These are phyloP conservation scores for Molossus molossus DNA, from an alignment of 2,797 vertebrate species.

Conservation along the genomic window DNA sequence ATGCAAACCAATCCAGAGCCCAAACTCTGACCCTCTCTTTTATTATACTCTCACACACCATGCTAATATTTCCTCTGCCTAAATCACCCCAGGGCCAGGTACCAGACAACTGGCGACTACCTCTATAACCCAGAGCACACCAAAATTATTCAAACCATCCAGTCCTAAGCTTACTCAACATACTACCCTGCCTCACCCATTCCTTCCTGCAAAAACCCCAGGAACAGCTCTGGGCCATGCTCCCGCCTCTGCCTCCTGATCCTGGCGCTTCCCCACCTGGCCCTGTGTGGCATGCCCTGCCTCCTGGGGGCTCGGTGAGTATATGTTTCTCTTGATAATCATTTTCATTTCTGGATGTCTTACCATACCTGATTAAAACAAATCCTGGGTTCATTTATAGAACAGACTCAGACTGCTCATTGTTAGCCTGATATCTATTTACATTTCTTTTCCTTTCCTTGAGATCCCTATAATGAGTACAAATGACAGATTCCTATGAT, in stretches of 20 bases:
- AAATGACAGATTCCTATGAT: neutral
- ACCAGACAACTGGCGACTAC: neutral
- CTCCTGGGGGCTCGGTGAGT: neutral
- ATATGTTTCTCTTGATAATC: neutral
- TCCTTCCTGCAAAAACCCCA: neutral
- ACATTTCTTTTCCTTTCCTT: conserved; percentile 42
- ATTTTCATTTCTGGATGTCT: neutral
- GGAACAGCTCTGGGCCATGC: too few relatives aligned
- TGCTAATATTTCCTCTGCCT: neutral
- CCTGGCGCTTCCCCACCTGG: neutral
- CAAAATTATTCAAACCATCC: neutral
- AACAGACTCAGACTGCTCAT: conserved; percentile 41
- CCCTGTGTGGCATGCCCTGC: neutral
- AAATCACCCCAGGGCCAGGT: neutral
- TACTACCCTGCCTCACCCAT: neutral
- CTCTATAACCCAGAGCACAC: neutral
- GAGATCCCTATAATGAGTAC: neutral
- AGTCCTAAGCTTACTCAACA: neutral
- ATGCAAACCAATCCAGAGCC: neutral
- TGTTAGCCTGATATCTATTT: neutral
- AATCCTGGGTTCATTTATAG: neutral
- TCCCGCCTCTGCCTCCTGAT: neutral
- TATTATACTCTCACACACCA: neutral
- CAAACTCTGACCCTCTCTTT: neutral
- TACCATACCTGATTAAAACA: neutral